Evolutionary conservation across 2,888 invertebrate genomes (phyloP).

Genomic region (Onthophagus sagittarius): DNA sequence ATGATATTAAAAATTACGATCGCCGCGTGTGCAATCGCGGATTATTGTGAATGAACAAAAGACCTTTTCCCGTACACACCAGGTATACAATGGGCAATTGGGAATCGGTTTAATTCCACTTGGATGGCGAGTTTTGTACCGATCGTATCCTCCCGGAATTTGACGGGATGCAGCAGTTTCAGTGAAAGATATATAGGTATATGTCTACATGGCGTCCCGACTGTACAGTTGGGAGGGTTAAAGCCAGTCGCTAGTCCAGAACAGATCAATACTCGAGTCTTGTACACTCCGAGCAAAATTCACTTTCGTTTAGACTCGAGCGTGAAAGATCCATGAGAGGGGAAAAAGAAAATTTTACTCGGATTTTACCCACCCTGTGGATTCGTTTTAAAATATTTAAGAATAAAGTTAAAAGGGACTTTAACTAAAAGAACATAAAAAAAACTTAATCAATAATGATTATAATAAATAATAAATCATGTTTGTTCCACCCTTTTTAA

Average conservation of each 20-base stretch:
- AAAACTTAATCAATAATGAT: too few relatives aligned
- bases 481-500: too few relatives aligned
- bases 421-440: too few relatives aligned
- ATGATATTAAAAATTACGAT: too few relatives aligned
- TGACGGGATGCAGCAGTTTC: conserved; percentile 21
- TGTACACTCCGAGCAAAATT: conserved; percentile 22
- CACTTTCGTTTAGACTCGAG: conserved; percentile 18
- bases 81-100: neutral
- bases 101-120: conserved; percentile 22
- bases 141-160: conserved; percentile 17
- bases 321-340: neutral
- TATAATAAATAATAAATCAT: too few relatives aligned
- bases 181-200: conserved; percentile 12
- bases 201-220: neutral
- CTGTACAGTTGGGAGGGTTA: conserved; percentile 18
- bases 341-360: neutral
- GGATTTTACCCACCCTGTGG: too few relatives aligned
- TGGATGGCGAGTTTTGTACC: conserved; percentile 17
- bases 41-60: too few relatives aligned
- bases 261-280: conserved; percentile 23
- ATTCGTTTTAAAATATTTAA: too few relatives aligned
- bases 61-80: too few relatives aligned
- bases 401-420: too few relatives aligned
- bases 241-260: conserved; percentile 16
- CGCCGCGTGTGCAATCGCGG: too few relatives aligned